Percentiles rank a stretch among this genome's conserved stretches.
These are phyloP conservation scores for Apodemia mormo DNA, from an alignment of 2,888 invertebrate genomes.

Conservation along the genomic window DNA sequence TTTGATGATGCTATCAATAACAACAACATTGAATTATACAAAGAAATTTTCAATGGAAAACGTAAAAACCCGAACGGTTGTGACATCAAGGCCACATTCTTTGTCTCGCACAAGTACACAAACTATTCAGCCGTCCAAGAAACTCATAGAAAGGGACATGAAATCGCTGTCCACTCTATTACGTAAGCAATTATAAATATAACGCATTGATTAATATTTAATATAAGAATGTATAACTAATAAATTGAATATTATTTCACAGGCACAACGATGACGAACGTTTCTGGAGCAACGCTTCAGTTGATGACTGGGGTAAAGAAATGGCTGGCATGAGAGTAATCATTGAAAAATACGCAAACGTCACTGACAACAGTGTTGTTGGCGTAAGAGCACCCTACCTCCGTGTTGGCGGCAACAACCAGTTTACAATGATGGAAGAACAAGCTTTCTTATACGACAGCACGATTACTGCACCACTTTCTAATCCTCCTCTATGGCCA, in stretches of 20 bases:
- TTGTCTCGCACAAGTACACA: slow-evolving; percentile 95
- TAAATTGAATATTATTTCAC: slow-evolving; percentile 41
- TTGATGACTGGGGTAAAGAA: slow-evolving; percentile 96
- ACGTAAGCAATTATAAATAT: slow-evolving; percentile 84
- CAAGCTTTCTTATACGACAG: slow-evolving; percentile 97
- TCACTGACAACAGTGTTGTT: slow-evolving; percentile 94
- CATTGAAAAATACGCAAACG: slow-evolving; percentile 93
- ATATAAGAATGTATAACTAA: slow-evolving; percentile 21
- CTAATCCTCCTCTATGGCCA: slow-evolving; percentile 97
- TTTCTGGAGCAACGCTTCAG: slow-evolving; percentile 96
- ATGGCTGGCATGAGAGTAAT: slow-evolving; percentile 97
- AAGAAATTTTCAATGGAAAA: slow-evolving; percentile 94
- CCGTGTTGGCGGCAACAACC: slow-evolving; percentile 96
- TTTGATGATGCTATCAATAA: slow-evolving; percentile 98
- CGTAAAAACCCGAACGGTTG: slow-evolving; percentile 96
- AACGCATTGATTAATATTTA: slow-evolving; percentile 12
- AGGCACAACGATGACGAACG: slow-evolving; percentile 95
- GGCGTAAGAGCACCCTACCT: slow-evolving; percentile 95
- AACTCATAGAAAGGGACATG: slow-evolving; percentile 94
- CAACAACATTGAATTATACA: slow-evolving; percentile 96
- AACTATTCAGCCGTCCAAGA: slow-evolving; percentile 97
- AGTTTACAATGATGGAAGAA: slow-evolving; percentile 98
- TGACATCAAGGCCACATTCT: slow-evolving; percentile 95
- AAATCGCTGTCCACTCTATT: slow-evolving; percentile 96
- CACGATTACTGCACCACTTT: slow-evolving; percentile 94